These are phyloP conservation scores for Penaeus chinensis DNA, from an alignment of 1,140 invertebrate species.

Conservation along the genomic window DNA sequence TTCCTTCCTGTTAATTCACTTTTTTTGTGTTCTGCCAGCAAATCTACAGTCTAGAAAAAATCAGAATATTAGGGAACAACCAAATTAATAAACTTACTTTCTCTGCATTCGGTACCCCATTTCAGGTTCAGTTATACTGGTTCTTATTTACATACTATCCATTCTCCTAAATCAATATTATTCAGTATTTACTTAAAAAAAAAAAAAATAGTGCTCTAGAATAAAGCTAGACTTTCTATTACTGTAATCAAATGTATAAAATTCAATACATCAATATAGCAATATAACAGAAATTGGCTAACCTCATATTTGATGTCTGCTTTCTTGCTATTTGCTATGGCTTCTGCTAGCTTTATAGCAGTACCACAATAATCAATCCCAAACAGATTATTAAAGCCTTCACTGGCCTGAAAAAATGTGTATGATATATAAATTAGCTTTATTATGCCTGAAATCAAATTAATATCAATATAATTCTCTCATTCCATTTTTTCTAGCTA, in stretches of 20 bases:
- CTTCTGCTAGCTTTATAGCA: slow-evolving; percentile 80
- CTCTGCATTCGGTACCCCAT: too few relatives aligned
- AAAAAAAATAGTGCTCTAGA: too few relatives aligned
- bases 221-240: too few relatives aligned
- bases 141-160: too few relatives aligned
- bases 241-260: neutral
- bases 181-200: too few relatives aligned
- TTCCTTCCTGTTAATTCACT: slow-evolving; percentile 63
- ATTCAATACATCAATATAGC: neutral
- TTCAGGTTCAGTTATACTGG: too few relatives aligned
- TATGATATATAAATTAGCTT: too few relatives aligned
- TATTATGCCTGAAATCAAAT: slow-evolving; percentile 66
- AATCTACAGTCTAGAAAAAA: slow-evolving; percentile 40
- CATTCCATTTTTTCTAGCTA: too few relatives aligned
- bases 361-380: slow-evolving; percentile 88
- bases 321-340: slow-evolving; percentile 73
- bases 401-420: slow-evolving; percentile 68
- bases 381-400: slow-evolving; percentile 79
- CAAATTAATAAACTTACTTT: neutral
- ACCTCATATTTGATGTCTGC: slow-evolving; percentile 64
- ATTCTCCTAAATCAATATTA: too few relatives aligned
- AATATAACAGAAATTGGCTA: neutral
- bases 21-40: slow-evolving; percentile 28
- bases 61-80: neutral
- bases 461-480: neutral